These are phyloP conservation scores for Poeciliopsis gracilis DNA, from an alignment of 2,797 vertebrate genomes.

Conservation along the genomic window DNA sequence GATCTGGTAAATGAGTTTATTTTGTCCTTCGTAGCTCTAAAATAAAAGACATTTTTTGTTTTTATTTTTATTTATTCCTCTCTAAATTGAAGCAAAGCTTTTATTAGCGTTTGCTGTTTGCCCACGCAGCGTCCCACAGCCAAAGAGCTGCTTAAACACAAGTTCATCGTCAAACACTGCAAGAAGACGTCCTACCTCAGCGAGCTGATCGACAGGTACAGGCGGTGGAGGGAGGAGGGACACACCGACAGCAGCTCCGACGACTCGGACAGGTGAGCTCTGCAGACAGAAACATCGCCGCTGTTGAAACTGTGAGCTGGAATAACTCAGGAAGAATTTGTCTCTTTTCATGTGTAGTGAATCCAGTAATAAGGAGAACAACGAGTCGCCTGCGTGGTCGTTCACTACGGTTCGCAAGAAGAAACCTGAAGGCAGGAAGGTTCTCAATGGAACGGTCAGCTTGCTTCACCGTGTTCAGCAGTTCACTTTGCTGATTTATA, in stretches of 20 bases:
- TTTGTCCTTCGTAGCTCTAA: too few relatives aligned
- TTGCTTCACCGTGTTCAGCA: too few relatives aligned
- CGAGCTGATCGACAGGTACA: conserved; percentile 92
- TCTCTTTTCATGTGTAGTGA: conserved; percentile 76
- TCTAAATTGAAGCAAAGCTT: background rate
- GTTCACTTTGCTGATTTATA: background rate
- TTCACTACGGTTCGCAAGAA: conserved; percentile 93
- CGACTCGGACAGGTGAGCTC: conserved; percentile 86
- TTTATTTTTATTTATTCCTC: background rate
- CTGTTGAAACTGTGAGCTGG: background rate
- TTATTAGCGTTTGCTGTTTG: background rate
- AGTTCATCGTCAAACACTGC: conserved; percentile 91
- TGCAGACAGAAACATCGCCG: background rate
- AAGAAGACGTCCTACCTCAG: conserved; percentile 95
- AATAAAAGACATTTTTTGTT: background rate
- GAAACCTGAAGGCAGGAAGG: conserved; percentile 84
- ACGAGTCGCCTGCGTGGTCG: conserved; percentile 86
- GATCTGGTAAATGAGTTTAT: background rate
- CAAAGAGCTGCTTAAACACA: conserved; percentile 94
- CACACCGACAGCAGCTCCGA: conserved; percentile 89
- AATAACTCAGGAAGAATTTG: background rate
- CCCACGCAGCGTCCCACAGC: conserved; percentile 88
- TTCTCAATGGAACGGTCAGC: conserved; percentile 89
- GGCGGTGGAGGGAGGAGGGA: conserved; percentile 90
- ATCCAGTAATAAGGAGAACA: conserved; percentile 89